Evolutionary conservation across 2,797 vertebrate genomes (phyloP).

Genomic region (Capromys pilorides): DNA sequence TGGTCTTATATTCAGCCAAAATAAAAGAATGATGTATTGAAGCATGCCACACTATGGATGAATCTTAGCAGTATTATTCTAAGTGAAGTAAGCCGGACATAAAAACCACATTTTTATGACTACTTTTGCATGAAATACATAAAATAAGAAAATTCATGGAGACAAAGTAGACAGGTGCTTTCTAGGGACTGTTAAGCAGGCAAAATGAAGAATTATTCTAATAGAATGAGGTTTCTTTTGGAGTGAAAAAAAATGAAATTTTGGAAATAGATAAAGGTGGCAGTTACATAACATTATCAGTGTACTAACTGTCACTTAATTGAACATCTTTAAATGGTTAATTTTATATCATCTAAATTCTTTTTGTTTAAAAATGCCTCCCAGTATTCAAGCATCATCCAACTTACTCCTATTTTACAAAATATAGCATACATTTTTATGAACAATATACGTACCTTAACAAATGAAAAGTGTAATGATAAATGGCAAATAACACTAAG

Average conservation of each 20-base stretch:
- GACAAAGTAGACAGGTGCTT: background rate
- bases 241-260: background rate
- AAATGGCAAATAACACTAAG: background rate
- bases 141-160: background rate
- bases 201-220: background rate
- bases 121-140: background rate
- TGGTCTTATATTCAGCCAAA: background rate
- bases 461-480: background rate
- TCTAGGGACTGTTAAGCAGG: background rate
- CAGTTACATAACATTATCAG: background rate
- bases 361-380: background rate
- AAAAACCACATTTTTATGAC: background rate
- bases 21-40: background rate
- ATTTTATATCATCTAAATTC: background rate
- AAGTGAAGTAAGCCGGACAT: background rate
- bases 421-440: background rate
- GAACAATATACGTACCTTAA: background rate
- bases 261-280: background rate
- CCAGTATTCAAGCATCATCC: conserved; percentile 2
- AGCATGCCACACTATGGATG: background rate
- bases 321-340: conserved; percentile 4
- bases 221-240: conserved; percentile 6
- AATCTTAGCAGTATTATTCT: background rate
- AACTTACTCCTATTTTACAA: background rate
- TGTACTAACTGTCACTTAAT: background rate